phyloP scores from a whole-genome alignment of 2,888 invertebrate species.

The Agrotis clavis region DNA sequence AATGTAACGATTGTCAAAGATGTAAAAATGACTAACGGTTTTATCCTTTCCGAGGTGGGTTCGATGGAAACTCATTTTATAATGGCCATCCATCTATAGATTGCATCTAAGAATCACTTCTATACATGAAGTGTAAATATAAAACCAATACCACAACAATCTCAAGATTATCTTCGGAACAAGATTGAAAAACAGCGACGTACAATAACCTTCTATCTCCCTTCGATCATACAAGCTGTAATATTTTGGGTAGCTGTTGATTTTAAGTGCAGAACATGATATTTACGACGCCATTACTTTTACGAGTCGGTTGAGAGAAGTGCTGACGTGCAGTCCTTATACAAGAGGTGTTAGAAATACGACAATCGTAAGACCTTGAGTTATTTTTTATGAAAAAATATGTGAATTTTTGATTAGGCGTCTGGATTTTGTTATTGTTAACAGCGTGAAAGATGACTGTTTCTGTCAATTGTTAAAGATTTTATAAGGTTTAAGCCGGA shows the following conservation, averaged over 20 bases:
- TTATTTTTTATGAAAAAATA: constrained; percentile 14
- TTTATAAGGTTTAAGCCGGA: too few species aligned
- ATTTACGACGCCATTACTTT: constrained; percentile 52
- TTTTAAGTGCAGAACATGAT: constrained; percentile 46
- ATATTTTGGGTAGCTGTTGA: constrained; percentile 39
- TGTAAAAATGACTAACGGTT: too few species aligned
- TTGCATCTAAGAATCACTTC: too few species aligned
- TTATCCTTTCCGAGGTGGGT: too few species aligned
- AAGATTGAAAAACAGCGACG: background rate
- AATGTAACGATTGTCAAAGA: too few species aligned
- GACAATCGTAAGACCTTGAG: constrained; percentile 11
- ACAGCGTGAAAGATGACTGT: too few species aligned
- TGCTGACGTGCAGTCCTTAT: constrained; percentile 28
- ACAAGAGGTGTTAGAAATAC: constrained; percentile 21
- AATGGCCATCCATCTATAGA: too few species aligned
- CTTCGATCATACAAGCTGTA: constrained; percentile 4
- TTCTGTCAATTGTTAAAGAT: too few species aligned
- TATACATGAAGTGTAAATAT: background rate
- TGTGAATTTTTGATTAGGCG: background rate
- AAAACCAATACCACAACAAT: background rate
- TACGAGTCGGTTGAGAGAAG: constrained; percentile 43
- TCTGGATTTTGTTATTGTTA: background rate
- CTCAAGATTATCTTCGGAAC: background rate
- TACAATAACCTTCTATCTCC: constrained; percentile 1
- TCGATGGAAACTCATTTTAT: too few species aligned